Base-by-base conservation (phyloP, 2,888 invertebrate genomes). In the Mythimna vitellina region DNA sequence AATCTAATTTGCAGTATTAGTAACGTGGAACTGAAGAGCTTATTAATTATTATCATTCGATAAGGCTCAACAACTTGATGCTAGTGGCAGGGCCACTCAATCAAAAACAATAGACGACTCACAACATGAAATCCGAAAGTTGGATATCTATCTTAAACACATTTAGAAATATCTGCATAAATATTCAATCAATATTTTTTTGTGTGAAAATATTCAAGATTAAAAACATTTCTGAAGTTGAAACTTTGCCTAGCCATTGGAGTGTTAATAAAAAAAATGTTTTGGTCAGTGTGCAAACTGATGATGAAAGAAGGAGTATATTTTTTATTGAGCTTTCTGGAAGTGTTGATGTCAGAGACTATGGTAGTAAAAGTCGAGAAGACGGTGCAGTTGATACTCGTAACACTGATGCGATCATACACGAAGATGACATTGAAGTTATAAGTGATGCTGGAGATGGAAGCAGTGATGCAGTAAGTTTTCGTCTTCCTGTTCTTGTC, bases 241-340 rank as follows among this genome's bases (percentile, higher is more conserved):
- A 89, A 35, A 89, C 89, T n/a, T 76, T 90, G 14, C 82, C 88
- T 0, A 86, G 87, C 80, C 71, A 82, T 70, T 89, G 89, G 89
- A 83, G 79, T 57, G 69, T 62, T 7, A 78, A 74, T 9, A 78
- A 74, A 71, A 81, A 63, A 74, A 76, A 70, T 46, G 86, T 80
- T 70, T 79, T 84, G 8, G 80, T 84, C 67, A 49, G 61, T 68
- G 82, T 86, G 7, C 81, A 87, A 80, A 84, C 81, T 25, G 84
- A 80, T 29, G 66, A 73, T 56, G 17, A 38, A 35, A 29, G 6
- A 10, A 42, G 61, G 20, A 56, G 32, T 32, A 72, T 86, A 3
- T 86, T 65, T 67, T 75, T 35, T 51, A 65, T 86, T 68, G 57
- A 80, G 7, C 14, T 85, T 49, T n/a, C 25, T 61, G 57, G 75